phyloP scores from a whole-genome alignment of 2,113 vertebrate genomes.

The Crotalus viridis region DNA sequence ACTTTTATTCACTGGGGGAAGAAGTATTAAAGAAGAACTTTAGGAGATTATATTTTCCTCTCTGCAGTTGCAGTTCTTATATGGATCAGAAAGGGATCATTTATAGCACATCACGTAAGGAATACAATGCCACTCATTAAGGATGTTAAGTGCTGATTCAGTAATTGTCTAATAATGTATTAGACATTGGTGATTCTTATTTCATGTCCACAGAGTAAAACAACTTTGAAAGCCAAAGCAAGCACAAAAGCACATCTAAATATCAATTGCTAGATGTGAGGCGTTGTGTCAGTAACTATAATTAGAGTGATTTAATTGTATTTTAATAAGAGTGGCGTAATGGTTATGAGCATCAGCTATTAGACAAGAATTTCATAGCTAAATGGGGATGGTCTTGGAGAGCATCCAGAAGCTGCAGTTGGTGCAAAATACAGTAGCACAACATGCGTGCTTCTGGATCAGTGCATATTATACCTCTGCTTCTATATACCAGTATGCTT shows the following conservation, averaged over 20 bases:
- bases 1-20: conserved; percentile 8
- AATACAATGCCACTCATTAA: neutral
- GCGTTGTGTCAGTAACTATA: neutral
- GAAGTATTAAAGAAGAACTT: conserved; percentile 31
- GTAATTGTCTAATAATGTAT: conserved; percentile 19
- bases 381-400: neutral
- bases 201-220: conserved; percentile 17
- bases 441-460: neutral
- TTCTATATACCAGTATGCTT: neutral
- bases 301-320: neutral
- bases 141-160: conserved; percentile 11
- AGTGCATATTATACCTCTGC: neutral
- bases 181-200: conserved; percentile 4
- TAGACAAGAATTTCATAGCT: neutral
- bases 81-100: conserved; percentile 11
- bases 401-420: neutral
- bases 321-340: neutral
- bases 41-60: conserved; percentile 9
- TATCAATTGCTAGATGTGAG: neutral
- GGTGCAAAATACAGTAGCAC: neutral
- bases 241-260: conserved; percentile 20
- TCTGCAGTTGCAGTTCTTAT: neutral
- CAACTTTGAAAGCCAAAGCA: conserved; percentile 30
- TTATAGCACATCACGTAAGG: conserved; percentile 1
- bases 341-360: neutral